Conservation (phyloP, 2,888 invertebrate species). For the Scaeva pyrastri region DNA sequence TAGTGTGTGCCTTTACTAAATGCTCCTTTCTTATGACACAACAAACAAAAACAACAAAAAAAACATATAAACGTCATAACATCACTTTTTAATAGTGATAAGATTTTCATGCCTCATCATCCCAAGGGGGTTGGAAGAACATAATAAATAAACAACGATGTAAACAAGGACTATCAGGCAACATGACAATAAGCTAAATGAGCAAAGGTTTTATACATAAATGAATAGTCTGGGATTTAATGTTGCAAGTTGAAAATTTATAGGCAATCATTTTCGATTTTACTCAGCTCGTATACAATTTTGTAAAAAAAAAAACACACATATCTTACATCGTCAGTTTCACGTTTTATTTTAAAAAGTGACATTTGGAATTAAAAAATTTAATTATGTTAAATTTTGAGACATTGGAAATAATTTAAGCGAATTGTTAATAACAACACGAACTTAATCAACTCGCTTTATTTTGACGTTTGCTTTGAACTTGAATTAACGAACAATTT, state of each 20-base stretch:
- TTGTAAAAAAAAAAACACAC: no score
- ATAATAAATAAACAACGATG: constrained; percentile 75
- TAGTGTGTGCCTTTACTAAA: neutral
- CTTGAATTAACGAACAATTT: no score
- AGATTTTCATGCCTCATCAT: constrained; percentile 53
- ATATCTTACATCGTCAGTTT: no score
- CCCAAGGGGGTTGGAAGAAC: constrained; percentile 62
- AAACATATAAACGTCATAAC: constrained; percentile 66
- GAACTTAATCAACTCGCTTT: no score
- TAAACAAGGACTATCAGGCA: constrained; percentile 68
- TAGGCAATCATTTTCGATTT: no score
- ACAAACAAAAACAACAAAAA: neutral
- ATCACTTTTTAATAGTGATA: constrained; percentile 74
- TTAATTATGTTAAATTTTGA: no score
- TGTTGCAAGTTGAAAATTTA: neutral
- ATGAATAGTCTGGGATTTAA: neutral
- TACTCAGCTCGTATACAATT: no score
- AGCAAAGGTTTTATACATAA: constrained; percentile 14
- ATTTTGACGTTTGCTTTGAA: no score
- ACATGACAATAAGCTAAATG: constrained; percentile 59
- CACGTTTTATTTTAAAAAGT: no score
- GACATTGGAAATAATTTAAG: no score
- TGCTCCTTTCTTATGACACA: constrained; percentile 40
- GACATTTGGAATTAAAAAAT: no score
- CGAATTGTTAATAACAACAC: no score